Evolutionary conservation across 2,797 vertebrate species (phyloP).

Genomic region (Tiaroga cobitis): DNA sequence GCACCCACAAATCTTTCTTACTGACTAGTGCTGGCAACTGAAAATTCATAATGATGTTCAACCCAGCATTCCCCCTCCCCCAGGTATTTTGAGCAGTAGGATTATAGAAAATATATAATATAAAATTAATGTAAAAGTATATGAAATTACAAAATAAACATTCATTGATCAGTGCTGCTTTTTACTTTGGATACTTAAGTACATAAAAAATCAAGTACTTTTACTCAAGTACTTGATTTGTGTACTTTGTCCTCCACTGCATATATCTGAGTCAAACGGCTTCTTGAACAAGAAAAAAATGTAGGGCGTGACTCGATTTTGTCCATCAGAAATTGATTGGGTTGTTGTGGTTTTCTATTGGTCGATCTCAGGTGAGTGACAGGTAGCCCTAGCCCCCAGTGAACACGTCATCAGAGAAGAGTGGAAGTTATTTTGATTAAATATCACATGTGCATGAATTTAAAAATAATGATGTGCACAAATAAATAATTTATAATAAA

Average conservation of each 20-base stretch:
- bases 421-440: not conserved
- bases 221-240: no score
- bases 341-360: not conserved
- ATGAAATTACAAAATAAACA: not conserved
- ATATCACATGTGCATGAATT: not conserved
- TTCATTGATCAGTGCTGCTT: not conserved
- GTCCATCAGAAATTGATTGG: not conserved
- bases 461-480: not conserved
- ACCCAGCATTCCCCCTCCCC: no score
- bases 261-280: not conserved
- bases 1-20: no score
- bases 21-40: not conserved
- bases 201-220: no score
- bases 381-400: not conserved
- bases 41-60: not conserved
- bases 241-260: no score
- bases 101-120: no score
- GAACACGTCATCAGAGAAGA: not conserved
- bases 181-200: not conserved
- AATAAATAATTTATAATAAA: not conserved
- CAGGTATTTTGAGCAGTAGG: no score
- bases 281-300: not conserved
- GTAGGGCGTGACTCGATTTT: not conserved
- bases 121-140: no score
- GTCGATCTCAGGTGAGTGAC: not conserved